Base-by-base conservation (phyloP, 2,797 vertebrate species). In the Passerculus sandwichensis region DNA sequence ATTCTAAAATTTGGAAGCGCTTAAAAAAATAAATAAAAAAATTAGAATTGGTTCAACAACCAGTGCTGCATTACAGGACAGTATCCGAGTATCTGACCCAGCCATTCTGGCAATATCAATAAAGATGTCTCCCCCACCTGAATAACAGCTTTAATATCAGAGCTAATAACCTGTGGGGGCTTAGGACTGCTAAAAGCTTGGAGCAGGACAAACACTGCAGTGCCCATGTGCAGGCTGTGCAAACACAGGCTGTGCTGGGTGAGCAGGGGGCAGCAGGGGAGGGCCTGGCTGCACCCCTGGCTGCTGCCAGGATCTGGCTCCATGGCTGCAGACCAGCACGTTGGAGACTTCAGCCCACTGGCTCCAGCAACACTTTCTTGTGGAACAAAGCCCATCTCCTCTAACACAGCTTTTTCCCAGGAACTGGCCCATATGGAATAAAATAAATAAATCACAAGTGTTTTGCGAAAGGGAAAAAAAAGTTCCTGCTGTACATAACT, bases 401-500 rank as follows among this genome's bases (percentile, higher is more conserved):
- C 67, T 60, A 90, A 29, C 18, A 27, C 32, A 76, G 89, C 32
- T 91, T 80, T 89, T 93, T 89, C 89, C 94, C 96, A 96, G 94
- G 87, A 88, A 86, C 22, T 57, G 70, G 82, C 71, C 83, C 71
- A 54, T 71, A 73, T 2, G 6, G 83, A 96, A 93, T 96, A 93
- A 94, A 96, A 96, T 87, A 97, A 97, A 96, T 96, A 95, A 95
- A 89, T 89, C 30, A 5, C 56, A 76, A 93, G 56, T 15, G 4
- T 90, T 94, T 94, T 86, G 80, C 23, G 2, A 76, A 90, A 82
- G 72, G 50, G 15, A 30, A 80, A 64, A 93, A 84, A 77, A 87
- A n/a, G 81, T 77, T 96, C 86, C 91, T 93, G 91, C 78, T 91
- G 94, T 82, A 96, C 79, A 91, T 93, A 96, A 93, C 96, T 96